Conservation (phyloP, 2,113 vertebrate species). For the Athene noctua region DNA sequence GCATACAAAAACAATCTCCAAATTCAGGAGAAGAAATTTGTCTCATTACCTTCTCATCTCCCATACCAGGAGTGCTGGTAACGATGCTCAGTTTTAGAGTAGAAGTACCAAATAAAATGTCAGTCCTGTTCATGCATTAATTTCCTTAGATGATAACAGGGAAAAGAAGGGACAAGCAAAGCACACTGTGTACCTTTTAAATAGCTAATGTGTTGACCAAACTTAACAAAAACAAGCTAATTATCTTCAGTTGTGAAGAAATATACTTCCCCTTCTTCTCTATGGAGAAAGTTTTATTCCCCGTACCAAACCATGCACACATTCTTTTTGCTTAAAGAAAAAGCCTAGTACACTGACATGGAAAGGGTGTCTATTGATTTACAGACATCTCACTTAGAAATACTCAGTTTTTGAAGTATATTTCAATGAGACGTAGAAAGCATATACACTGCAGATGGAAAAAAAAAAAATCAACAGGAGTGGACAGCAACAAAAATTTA, state of each 20-base stretch:
- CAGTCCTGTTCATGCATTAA: not conserved
- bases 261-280: not conserved
- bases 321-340: not conserved
- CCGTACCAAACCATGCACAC: not conserved
- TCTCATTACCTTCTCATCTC: not conserved
- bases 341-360: not conserved
- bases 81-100: not conserved
- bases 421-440: not conserved
- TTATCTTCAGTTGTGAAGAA: not conserved
- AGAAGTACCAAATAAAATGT: not conserved
- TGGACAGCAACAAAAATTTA: not conserved
- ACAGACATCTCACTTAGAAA: not conserved
- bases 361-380: not conserved
- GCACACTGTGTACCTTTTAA: not conserved
- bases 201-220: not conserved
- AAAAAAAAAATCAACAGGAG: not conserved
- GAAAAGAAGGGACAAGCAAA: not conserved
- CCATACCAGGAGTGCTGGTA: not conserved
- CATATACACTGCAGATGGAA: not conserved
- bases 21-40: not conserved
- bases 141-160: too few relatives aligned
- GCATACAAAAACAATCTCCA: not conserved
- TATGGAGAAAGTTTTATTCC: not conserved
- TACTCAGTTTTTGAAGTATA: not conserved
- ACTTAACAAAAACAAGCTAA: not conserved